Conservation (phyloP, 2,113 vertebrate species). For the Psammodynastes pulverulentus region DNA sequence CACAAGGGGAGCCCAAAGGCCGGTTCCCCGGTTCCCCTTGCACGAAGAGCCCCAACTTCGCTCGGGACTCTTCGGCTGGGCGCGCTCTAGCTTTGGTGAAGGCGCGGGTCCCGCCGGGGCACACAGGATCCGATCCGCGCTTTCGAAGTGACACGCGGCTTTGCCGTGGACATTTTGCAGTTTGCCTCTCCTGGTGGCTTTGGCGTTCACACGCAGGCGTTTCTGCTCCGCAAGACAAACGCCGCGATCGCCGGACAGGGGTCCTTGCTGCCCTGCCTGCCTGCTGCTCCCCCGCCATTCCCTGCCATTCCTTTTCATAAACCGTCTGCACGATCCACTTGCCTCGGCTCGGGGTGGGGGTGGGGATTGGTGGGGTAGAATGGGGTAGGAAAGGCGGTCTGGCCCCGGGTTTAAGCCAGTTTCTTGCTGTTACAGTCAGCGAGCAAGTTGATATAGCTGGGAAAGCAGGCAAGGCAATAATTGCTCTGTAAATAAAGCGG, state of each 20-base stretch:
- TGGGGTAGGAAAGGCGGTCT: slow-evolving; percentile 41
- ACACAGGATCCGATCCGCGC: slow-evolving; percentile 38
- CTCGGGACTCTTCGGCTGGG: background rate
- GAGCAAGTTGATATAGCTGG: slow-evolving; percentile 43
- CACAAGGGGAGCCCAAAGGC: background rate
- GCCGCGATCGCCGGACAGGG: slow-evolving; percentile 61
- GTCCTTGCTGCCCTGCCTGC: slow-evolving; percentile 57
- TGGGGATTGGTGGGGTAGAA: slow-evolving; percentile 43
- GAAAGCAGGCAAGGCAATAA: slow-evolving; percentile 50
- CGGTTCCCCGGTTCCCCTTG: slow-evolving; percentile 1
- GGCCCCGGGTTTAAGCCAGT: background rate
- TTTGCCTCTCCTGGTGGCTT: slow-evolving; percentile 63
- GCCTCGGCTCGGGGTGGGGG: slow-evolving; percentile 50
- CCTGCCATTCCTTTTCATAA: background rate
- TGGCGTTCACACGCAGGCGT: slow-evolving; percentile 65
- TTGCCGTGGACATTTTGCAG: slow-evolving; percentile 61
- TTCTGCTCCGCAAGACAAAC: slow-evolving; percentile 69
- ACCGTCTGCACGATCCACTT: slow-evolving; percentile 26
- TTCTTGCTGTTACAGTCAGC: slow-evolving; percentile 32
- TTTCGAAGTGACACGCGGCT: slow-evolving; percentile 38
- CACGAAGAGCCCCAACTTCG: slow-evolving; percentile 34
- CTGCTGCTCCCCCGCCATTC: background rate
- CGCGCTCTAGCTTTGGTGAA: background rate
- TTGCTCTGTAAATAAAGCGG: slow-evolving; percentile 43
- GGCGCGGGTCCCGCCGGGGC: background rate